phyloP scores from a whole-genome alignment of 2,888 invertebrate genomes.

The Gymnoscelis rufifasciata region DNA sequence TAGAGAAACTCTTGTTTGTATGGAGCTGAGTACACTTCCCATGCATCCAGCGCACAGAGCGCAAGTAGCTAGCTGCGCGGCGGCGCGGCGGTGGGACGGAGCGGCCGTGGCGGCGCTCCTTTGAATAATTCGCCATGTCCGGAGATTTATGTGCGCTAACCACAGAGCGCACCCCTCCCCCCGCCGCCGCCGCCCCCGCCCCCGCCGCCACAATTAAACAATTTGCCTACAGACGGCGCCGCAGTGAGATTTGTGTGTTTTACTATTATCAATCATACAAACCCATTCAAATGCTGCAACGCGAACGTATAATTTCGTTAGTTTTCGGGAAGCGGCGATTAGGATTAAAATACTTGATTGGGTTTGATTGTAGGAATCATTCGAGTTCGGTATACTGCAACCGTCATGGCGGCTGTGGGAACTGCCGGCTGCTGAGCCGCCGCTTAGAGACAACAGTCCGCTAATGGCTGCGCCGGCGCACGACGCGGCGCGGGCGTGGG shows the following conservation, averaged over 20 bases:
- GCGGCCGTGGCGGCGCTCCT: constrained; percentile 42
- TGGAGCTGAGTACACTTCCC: too few species aligned
- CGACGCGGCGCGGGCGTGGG: not conserved
- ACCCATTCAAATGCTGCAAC: constrained; percentile 35
- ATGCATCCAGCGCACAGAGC: too few species aligned
- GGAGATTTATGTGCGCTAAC: constrained; percentile 72
- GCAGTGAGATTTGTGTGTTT: constrained; percentile 52
- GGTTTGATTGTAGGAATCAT: constrained; percentile 9
- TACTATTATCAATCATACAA: constrained; percentile 41
- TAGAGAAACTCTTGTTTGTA: too few species aligned
- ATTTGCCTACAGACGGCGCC: constrained; percentile 62
- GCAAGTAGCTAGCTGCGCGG: constrained; percentile 6
- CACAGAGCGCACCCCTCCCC: constrained; percentile 47
- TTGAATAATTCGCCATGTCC: constrained; percentile 69
- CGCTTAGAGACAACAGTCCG: not conserved
- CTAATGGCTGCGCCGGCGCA: not conserved
- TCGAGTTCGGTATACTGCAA: not conserved
- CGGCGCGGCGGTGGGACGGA: not conserved
- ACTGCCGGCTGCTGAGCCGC: not conserved
- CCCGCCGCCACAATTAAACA: constrained; percentile 60
- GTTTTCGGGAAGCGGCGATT: constrained; percentile 18
- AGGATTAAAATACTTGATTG: constrained; percentile 13
- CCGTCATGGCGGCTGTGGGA: constrained; percentile 2
- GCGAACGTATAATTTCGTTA: constrained; percentile 36
- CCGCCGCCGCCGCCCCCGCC: constrained; percentile 32